Evolutionary conservation across 2,888 invertebrate species (phyloP).

Genomic region (Hemithea aestivaria): DNA sequence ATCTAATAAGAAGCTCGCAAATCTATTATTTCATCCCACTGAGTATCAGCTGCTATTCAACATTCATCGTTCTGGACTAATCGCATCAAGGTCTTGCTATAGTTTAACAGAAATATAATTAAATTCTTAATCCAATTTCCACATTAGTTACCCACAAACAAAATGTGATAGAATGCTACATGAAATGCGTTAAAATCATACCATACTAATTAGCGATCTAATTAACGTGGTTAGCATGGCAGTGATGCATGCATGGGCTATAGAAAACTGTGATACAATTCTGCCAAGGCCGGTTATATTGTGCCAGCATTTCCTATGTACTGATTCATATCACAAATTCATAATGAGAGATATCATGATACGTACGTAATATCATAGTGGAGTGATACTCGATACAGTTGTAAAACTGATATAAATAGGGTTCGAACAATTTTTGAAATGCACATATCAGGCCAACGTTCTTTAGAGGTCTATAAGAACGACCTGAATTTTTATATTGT

Average conservation of each 20-base stretch:
- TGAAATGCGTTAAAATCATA: conserved; percentile 38
- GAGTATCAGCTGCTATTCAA: too few relatives aligned
- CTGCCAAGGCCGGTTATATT: conserved; percentile 38
- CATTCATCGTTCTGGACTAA: too few relatives aligned
- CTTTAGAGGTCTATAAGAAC: too few relatives aligned
- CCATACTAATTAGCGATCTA: conserved; percentile 53
- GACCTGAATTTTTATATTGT: too few relatives aligned
- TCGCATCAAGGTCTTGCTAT: too few relatives aligned
- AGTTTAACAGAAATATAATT: too few relatives aligned
- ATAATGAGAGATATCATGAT: conserved; percentile 27
- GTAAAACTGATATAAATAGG: too few relatives aligned
- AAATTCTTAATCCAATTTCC: background rate
- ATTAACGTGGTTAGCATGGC: conserved; percentile 59
- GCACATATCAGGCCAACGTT: too few relatives aligned
- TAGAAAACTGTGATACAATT: conserved; percentile 38
- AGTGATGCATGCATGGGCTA: conserved; percentile 41
- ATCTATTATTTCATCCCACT: too few relatives aligned
- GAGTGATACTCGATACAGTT: too few relatives aligned
- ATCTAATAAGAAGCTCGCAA: too few relatives aligned
- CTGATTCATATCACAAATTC: conserved; percentile 16
- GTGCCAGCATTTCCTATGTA: conserved; percentile 18
- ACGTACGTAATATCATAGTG: background rate
- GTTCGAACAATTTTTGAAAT: too few relatives aligned
- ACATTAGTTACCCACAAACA: conserved; percentile 1
- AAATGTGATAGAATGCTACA: conserved; percentile 26